phyloP scores from a whole-genome alignment of 2,797 vertebrate species.

The Carcharodon carcharias region DNA sequence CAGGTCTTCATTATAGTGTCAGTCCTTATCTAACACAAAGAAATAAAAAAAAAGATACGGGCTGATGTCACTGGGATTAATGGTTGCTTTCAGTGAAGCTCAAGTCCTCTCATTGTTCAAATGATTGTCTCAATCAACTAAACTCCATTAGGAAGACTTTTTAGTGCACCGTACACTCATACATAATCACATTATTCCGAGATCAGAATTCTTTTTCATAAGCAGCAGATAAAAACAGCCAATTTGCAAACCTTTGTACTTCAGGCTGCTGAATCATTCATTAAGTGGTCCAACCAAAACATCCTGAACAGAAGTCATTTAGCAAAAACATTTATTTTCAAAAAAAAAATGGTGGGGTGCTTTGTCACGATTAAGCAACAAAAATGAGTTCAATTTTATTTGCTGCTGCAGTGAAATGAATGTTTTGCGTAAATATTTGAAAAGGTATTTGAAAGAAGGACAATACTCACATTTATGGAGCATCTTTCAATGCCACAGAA shows the following conservation, averaged over 20 bases:
- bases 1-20: not conserved
- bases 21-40: not conserved
- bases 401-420: not conserved
- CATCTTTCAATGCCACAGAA: not conserved
- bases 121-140: conserved; percentile 22
- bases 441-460: not conserved
- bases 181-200: conserved; percentile 21
- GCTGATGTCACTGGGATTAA: not conserved
- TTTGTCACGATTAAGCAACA: not conserved
- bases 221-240: not conserved
- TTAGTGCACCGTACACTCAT: not conserved
- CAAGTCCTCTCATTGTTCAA: not conserved
- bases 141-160: conserved; percentile 21
- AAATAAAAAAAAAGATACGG: not conserved
- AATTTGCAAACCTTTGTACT: not conserved
- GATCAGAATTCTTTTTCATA: not conserved
- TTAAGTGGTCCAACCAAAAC: not conserved
- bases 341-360: not conserved
- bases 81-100: not conserved
- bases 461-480: not conserved
- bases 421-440: not conserved
- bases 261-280: conserved; percentile 2
- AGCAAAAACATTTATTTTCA: not conserved
- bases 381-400: not conserved
- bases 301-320: not conserved